Percentiles rank a stretch among this genome's conserved stretches.
Conservation (phyloP, 1,140 invertebrate species). For the Acromyrmex echinatior region DNA sequence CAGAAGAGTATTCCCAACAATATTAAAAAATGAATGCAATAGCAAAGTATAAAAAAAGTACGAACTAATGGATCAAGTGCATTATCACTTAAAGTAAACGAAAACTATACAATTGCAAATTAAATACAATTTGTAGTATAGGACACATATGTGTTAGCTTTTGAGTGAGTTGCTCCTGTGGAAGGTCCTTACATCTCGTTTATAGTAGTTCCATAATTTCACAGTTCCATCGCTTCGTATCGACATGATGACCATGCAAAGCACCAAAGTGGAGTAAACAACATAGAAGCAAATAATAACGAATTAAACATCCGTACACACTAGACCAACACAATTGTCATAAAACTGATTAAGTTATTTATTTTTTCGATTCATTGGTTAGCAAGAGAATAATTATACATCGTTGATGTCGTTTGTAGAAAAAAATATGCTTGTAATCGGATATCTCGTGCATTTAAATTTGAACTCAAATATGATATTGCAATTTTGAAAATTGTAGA, state of each 20-base stretch:
- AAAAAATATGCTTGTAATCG: not conserved
- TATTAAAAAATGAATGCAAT: slow-evolving; percentile 47
- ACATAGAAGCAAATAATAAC: slow-evolving; percentile 83
- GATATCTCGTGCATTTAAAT: slow-evolving; percentile 4
- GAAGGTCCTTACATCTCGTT: slow-evolving; percentile 83
- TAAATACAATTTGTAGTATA: slow-evolving; percentile 76
- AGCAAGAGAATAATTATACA: not conserved
- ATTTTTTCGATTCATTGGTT: slow-evolving; percentile 3
- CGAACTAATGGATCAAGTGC: slow-evolving; percentile 62
- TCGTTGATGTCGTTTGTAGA: not conserved
- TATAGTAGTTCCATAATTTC: slow-evolving; percentile 85
- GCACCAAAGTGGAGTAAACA: slow-evolving; percentile 85
- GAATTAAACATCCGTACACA: slow-evolving; percentile 72
- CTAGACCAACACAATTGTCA: slow-evolving; percentile 28
- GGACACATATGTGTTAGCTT: slow-evolving; percentile 77
- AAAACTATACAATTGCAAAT: slow-evolving; percentile 73
- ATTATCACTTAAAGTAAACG: slow-evolving; percentile 75
- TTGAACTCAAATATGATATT: not conserved
- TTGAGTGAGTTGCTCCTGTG: slow-evolving; percentile 86
- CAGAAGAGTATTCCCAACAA: slow-evolving; percentile 17
- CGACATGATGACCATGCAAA: slow-evolving; percentile 84
- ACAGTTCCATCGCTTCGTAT: slow-evolving; percentile 84
- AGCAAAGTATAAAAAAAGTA: slow-evolving; percentile 47
- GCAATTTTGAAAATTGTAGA: slow-evolving; percentile 4
- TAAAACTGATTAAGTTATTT: slow-evolving; percentile 17